Conservation (phyloP, 2,113 vertebrate species). For the Vireo altiloquus region DNA sequence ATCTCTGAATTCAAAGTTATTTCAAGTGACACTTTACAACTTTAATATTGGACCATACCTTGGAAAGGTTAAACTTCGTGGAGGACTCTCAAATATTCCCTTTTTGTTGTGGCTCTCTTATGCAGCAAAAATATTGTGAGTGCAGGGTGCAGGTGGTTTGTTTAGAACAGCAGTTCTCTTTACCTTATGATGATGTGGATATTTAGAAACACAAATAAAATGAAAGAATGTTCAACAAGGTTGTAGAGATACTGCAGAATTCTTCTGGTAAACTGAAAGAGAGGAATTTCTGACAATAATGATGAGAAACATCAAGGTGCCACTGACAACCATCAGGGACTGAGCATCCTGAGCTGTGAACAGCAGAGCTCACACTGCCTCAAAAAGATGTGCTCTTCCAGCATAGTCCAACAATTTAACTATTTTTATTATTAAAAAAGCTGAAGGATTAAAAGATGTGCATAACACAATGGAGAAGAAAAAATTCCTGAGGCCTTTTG, state of each 20-base stretch:
- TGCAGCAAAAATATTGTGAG: not conserved
- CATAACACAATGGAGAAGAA: not conserved
- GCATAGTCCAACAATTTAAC: accelerated
- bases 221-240: accelerated
- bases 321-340: not conserved
- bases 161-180: not conserved
- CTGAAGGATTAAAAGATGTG: not conserved
- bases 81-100: not conserved
- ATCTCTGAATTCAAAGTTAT: not conserved
- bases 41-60: not conserved
- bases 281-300: not conserved
- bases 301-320: not conserved
- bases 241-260: not conserved
- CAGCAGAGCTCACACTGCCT: not conserved
- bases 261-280: not conserved
- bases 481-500: not conserved
- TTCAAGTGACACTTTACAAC: not conserved
- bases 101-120: not conserved
- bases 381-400: not conserved
- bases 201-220: not conserved
- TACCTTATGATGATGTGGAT: not conserved
- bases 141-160: not conserved
- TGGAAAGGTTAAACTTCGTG: not conserved
- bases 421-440: not conserved
- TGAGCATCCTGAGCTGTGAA: not conserved